A percentile compares a stretch with the other conserved stretches of the same genome.
Evolutionary conservation across 2,888 invertebrate genomes (phyloP).

Genomic region (Sipha maydis): DNA sequence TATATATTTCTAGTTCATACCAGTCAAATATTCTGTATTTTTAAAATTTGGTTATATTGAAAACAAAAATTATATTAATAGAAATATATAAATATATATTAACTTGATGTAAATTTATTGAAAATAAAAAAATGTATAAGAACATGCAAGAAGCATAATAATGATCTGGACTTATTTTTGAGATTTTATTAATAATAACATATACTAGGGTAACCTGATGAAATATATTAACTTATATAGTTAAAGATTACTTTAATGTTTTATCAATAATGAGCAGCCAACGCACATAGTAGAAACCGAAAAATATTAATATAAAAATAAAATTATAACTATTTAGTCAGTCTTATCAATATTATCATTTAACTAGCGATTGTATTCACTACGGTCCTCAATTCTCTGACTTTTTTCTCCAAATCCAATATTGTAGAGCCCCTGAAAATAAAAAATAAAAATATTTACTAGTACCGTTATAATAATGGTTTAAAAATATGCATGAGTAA

Average conservation of each 20-base stretch:
- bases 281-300: background rate
- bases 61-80: too few species aligned
- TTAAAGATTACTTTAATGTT: background rate
- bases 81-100: too few species aligned
- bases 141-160: too few species aligned
- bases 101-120: too few species aligned
- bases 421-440: constrained; percentile 53
- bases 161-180: background rate
- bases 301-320: background rate
- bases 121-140: too few species aligned
- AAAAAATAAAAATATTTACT: background rate
- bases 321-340: background rate
- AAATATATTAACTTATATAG: background rate
- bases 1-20: too few species aligned
- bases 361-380: constrained; percentile 36
- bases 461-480: too few species aligned
- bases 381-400: constrained; percentile 38
- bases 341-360: constrained; percentile 4
- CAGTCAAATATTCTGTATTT: too few species aligned
- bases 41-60: too few species aligned
- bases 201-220: background rate
- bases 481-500: constrained; percentile 4
- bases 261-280: background rate
- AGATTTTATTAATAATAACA: background rate
- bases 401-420: constrained; percentile 56